Percentiles rank a stretch among this genome's conserved stretches.
phyloP scores from a whole-genome alignment of 92 coral and sea anemone genomes.

The Porites lobata region DNA sequence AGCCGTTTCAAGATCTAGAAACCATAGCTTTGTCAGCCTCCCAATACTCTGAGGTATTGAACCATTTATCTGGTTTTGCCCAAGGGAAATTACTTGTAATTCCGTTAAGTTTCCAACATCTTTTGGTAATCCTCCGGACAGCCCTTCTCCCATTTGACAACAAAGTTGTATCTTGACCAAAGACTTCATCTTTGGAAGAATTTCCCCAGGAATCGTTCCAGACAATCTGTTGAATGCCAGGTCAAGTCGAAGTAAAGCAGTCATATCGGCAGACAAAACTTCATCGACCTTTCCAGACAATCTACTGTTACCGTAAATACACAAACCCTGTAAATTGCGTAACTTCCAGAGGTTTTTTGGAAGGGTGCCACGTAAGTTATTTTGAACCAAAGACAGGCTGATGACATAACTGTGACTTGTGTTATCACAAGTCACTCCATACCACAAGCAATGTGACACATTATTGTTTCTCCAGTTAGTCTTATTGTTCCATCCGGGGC shows the following conservation, averaged over 20 bases:
- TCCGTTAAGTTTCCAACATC: slow-evolving; percentile 77
- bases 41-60: slow-evolving; percentile 76
- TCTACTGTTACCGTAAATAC: slow-evolving; percentile 49
- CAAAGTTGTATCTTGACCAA: slow-evolving; percentile 75
- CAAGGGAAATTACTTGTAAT: slow-evolving; percentile 80
- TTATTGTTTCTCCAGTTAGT: slow-evolving; percentile 21
- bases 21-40: slow-evolving; percentile 70
- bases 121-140: slow-evolving; percentile 70
- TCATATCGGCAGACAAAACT: slow-evolving; percentile 77
- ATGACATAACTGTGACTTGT: slow-evolving; percentile 62
- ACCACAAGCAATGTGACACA: slow-evolving; percentile 79
- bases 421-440: slow-evolving; percentile 74
- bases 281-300: slow-evolving; percentile 63
- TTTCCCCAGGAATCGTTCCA: slow-evolving; percentile 65
- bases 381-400: slow-evolving; percentile 55
- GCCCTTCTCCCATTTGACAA: slow-evolving; percentile 59
- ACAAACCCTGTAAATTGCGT: slow-evolving; percentile 80
- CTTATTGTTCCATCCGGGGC: slow-evolving; percentile 64
- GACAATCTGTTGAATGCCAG: slow-evolving; percentile 61
- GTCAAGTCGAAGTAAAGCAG: slow-evolving; percentile 63
- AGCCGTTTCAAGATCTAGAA: slow-evolving; percentile 78
- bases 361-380: slow-evolving; percentile 72
- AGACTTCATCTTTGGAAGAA: slow-evolving; percentile 60
- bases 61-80: slow-evolving; percentile 67
- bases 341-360: slow-evolving; percentile 79